Evolutionary conservation across 2,113 vertebrate species (phyloP), one percentile per base, ranked within the genome.

Genomic region (Pristiophorus japonicus): DNA sequence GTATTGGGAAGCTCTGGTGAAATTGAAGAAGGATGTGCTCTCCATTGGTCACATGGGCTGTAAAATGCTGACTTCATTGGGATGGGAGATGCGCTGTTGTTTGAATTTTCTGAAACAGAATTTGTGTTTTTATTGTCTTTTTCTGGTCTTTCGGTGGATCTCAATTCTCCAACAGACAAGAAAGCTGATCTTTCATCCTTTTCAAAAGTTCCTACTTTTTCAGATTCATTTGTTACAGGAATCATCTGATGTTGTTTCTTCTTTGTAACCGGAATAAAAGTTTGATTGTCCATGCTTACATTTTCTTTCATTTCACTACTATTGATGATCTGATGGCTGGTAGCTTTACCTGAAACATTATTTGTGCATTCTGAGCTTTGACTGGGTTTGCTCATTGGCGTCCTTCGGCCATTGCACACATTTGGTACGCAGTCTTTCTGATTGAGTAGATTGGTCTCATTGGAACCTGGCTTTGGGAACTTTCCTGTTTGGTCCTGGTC

Each of bases 401-500:
- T 96, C 66, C 20, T 42, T 92, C 34, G 94, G 3, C 96, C 95
- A 96, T 97, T 97, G 5, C 97, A 96, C 38, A 96, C 95, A 0
- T 96, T 96, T 22, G 96, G 96, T 95, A 96, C 3, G 34, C 96
- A 18, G 18, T 97, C 97, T 0, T 96, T 95, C 78, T 97, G 97
- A 1, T 96, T 97, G 62, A 96, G 96, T 95, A 96, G 97, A 95
- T 98, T 97, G 16, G 96, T 90, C 95, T 98, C 97, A 2, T 96
- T 81, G 16, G 97, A 96, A 10, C 42, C 96, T 22, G 95, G 88
- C 96, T 97, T 97, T 65, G 97, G 97, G 96, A 96, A 97, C 96
- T 97, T 98, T 96, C 97, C 97, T 16, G 96, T 3, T 0, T 98
- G 97, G 67, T 98, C 98, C 96, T 99, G 99, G 96, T 99, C 98